phyloP scores from a whole-genome alignment of 2,888 invertebrate genomes.

The Argyresthia albistria region DNA sequence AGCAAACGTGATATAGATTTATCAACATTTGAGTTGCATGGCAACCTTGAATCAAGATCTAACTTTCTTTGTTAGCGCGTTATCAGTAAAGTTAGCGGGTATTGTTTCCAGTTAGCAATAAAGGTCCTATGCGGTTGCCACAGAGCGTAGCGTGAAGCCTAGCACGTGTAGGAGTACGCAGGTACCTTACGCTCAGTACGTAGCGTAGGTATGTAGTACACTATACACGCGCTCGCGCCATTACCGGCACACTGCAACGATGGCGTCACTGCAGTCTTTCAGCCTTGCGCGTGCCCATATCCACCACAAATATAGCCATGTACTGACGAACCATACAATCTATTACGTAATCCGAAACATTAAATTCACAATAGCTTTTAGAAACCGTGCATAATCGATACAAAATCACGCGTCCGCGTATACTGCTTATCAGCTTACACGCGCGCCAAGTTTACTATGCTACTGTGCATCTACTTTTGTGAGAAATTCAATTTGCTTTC shows the following conservation, averaged over 20 bases:
- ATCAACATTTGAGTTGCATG: too few relatives aligned
- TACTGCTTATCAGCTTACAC: conserved; percentile 40
- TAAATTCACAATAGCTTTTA: conserved; percentile 28
- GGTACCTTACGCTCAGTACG: too few relatives aligned
- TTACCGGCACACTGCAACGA: too few relatives aligned
- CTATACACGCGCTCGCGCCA: conserved; percentile 22
- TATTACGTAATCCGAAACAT: too few relatives aligned
- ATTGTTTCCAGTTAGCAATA: conserved; percentile 43
- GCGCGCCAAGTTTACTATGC: conserved; percentile 40
- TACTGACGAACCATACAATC: background rate
- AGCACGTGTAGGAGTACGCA: conserved; percentile 30
- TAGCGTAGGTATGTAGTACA: conserved; percentile 1
- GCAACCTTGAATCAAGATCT: too few relatives aligned
- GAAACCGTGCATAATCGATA: conserved; percentile 41
- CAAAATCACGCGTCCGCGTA: conserved; percentile 18
- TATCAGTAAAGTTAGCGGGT: conserved; percentile 14
- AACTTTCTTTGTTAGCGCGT: too few relatives aligned
- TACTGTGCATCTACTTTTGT: conserved; percentile 3
- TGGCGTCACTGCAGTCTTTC: too few relatives aligned
- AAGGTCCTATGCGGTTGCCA: conserved; percentile 30
- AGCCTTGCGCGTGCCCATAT: conserved; percentile 8
- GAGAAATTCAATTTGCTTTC: background rate
- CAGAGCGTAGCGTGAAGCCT: conserved; percentile 22
- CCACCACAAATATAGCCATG: conserved; percentile 3
- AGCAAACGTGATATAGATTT: too few relatives aligned